A percentile compares a stretch with the other conserved stretches of the same genome.
Conservation (phyloP, 2,113 vertebrate genomes). For the Datnioides undecimradiatus region DNA sequence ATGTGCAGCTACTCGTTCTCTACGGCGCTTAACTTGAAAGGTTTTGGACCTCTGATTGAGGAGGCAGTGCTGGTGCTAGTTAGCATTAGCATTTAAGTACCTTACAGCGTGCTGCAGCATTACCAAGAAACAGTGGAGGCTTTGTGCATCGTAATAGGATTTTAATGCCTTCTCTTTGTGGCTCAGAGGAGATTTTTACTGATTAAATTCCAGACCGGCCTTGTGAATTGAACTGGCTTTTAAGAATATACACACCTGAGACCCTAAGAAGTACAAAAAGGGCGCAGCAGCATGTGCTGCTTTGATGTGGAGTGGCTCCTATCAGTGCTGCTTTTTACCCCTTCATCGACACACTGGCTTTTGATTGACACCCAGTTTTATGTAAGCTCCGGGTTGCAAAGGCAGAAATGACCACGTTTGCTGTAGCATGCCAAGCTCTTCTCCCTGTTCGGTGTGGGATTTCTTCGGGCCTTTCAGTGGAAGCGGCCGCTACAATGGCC, state of each 20-base stretch:
- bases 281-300: background rate
- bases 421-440: conserved; percentile 28
- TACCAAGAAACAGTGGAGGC: conserved; percentile 73
- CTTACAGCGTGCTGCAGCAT: conserved; percentile 61
- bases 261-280: conserved; percentile 34
- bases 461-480: conserved; percentile 53
- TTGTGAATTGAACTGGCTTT: conserved; percentile 68
- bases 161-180: conserved; percentile 76
- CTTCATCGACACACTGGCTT: conserved; percentile 28
- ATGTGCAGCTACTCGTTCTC: background rate
- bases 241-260: conserved; percentile 55
- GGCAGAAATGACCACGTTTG: conserved; percentile 43
- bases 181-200: conserved; percentile 75
- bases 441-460: conserved; percentile 56
- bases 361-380: conserved; percentile 51
- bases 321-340: conserved; percentile 12
- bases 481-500: conserved; percentile 62
- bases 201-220: conserved; percentile 73
- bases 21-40: conserved; percentile 46
- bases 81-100: conserved; percentile 61
- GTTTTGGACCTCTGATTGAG: conserved; percentile 31
- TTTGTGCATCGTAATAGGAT: conserved; percentile 83
- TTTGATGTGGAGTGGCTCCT: conserved; percentile 45
- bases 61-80: conserved; percentile 35
- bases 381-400: conserved; percentile 35